A percentile compares a stretch with the other conserved stretches of the same genome.
Conservation (phyloP, 2,797 vertebrate species). For the Euthynnus affinis region DNA sequence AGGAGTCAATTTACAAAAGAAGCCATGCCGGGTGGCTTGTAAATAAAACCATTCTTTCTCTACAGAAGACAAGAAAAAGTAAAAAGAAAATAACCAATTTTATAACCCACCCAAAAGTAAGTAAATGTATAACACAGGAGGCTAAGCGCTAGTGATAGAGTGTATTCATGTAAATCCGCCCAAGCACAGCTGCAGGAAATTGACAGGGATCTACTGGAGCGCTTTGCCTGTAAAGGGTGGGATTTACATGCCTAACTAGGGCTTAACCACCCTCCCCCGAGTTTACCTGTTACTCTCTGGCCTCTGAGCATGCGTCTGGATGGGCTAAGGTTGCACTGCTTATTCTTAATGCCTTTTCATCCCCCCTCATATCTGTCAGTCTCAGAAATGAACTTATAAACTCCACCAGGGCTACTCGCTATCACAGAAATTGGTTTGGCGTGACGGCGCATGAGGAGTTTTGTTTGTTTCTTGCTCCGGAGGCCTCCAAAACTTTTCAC, state of each 20-base stretch:
- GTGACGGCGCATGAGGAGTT: slow-evolving; percentile 25
- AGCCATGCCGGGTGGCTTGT: slow-evolving; percentile 74
- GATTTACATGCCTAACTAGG: slow-evolving; percentile 92
- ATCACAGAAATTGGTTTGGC: slow-evolving; percentile 51
- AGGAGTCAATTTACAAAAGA: slow-evolving; percentile 89
- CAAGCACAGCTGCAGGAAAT: slow-evolving; percentile 85
- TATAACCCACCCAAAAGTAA: slow-evolving; percentile 68
- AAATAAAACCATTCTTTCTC: slow-evolving; percentile 83
- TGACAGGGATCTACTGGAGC: slow-evolving; percentile 90
- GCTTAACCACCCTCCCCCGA: slow-evolving; percentile 87
- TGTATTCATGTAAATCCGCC: slow-evolving; percentile 89
- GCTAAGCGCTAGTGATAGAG: slow-evolving; percentile 84
- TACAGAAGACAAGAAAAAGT: slow-evolving; percentile 57
- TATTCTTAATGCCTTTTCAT: slow-evolving; percentile 85
- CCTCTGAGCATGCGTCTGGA: slow-evolving; percentile 76
- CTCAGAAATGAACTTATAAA: slow-evolving; percentile 80
- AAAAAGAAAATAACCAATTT: slow-evolving; percentile 71
- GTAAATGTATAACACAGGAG: slow-evolving; percentile 76
- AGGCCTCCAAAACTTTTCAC: slow-evolving; percentile 38
- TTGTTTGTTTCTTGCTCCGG: slow-evolving; percentile 51
- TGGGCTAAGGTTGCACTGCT: slow-evolving; percentile 78
- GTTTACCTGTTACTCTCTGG: slow-evolving; percentile 87
- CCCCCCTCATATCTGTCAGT: slow-evolving; percentile 85
- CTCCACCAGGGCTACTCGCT: slow-evolving; percentile 43
- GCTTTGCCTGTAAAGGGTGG: slow-evolving; percentile 89